Conservation (phyloP, 1,140 invertebrate genomes). For the Cydia strobilella region DNA sequence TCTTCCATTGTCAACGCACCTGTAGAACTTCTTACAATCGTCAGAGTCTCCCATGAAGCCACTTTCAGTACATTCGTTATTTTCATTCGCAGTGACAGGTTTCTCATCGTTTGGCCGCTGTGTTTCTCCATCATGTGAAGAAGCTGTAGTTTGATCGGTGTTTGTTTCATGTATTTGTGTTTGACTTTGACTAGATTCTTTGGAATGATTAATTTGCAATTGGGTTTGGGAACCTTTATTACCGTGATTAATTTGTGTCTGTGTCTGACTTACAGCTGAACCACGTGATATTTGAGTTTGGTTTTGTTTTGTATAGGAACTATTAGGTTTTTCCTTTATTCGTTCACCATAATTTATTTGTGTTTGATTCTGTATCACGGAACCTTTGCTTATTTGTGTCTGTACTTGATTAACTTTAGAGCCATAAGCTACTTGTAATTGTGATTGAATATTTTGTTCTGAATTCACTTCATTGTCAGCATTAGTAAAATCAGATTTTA, state of each 20-base stretch:
- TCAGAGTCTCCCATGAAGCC: slow-evolving; percentile 79
- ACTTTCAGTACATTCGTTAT: slow-evolving; percentile 69
- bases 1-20: slow-evolving; percentile 82
- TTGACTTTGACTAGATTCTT: slow-evolving; percentile 44
- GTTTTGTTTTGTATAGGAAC: slow-evolving; percentile 38
- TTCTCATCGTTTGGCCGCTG: neutral
- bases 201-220: slow-evolving; percentile 45
- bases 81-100: slow-evolving; percentile 28
- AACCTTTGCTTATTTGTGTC: slow-evolving; percentile 45
- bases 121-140: neutral
- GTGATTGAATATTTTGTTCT: slow-evolving; percentile 40
- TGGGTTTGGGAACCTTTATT: slow-evolving; percentile 43
- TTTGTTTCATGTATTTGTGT: slow-evolving; percentile 36
- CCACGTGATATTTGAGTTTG: slow-evolving; percentile 44
- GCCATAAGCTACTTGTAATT: slow-evolving; percentile 45
- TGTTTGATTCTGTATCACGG: slow-evolving; percentile 45
- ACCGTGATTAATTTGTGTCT: slow-evolving; percentile 41
- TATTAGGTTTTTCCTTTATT: slow-evolving; percentile 35
- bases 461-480: slow-evolving; percentile 17
- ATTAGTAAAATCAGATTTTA: slow-evolving; percentile 33
- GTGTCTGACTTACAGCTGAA: slow-evolving; percentile 42
- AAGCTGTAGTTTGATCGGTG: slow-evolving; percentile 11
- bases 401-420: slow-evolving; percentile 44
- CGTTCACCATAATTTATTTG: slow-evolving; percentile 48
- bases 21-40: slow-evolving; percentile 83